Percentiles rank a stretch among this genome's conserved stretches.
Conservation (phyloP, 2,113 vertebrate species). For the Dipodomys stephensi region DNA sequence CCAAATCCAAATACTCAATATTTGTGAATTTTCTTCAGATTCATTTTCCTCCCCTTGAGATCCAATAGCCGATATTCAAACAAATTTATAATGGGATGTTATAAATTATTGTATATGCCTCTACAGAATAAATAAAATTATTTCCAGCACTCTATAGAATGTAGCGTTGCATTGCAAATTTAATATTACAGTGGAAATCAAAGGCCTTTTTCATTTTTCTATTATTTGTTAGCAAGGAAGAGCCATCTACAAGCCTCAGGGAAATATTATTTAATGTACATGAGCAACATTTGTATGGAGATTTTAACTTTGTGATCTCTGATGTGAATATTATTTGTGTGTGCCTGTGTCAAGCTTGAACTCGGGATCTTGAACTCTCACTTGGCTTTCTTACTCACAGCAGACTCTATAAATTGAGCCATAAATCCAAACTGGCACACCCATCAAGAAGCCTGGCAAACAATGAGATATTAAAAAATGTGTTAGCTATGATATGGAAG, state of each 20-base stretch:
- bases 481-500: background rate
- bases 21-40: background rate
- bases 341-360: no score
- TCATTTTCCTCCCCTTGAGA: background rate
- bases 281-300: background rate
- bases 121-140: background rate
- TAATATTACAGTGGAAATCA: background rate
- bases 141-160: background rate
- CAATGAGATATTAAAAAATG: background rate
- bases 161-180: background rate
- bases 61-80: no score
- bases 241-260: background rate
- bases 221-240: background rate
- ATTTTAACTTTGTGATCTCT: slow-evolving; percentile 15
- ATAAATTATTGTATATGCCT: background rate
- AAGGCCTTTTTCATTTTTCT: slow-evolving; percentile 15
- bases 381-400: no score
- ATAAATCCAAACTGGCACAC: no score
- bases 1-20: background rate
- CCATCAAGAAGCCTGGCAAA: background rate
- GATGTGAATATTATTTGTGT: background rate
- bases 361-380: no score
- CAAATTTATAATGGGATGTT: background rate
- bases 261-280: background rate
- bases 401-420: no score